Percentiles rank a stretch among this genome's conserved stretches.
Evolutionary conservation across 2,113 vertebrate genomes (phyloP).

Genomic region (Ceratotherium simum): DNA sequence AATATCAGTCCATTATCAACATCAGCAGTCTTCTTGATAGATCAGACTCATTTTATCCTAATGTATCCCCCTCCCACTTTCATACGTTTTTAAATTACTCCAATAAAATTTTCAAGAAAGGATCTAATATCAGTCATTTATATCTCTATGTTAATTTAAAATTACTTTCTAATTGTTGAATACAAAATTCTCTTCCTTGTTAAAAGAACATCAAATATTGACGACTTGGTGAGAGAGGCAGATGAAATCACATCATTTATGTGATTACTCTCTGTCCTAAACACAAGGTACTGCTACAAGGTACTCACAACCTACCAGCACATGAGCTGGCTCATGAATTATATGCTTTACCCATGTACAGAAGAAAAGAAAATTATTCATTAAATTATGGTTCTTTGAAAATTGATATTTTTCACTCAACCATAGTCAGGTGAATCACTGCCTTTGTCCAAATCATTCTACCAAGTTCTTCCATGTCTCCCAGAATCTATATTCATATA

Average conservation of each 20-base stretch:
- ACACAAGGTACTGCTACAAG: not conserved
- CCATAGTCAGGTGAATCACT: not conserved
- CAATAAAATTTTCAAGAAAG: not conserved
- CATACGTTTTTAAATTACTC: not conserved
- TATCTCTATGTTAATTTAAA: not conserved
- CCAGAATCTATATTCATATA: not conserved
- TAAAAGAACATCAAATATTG: not conserved
- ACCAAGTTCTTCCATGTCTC: not conserved
- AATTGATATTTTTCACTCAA: not conserved
- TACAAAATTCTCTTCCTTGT: not conserved
- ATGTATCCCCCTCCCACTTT: not conserved
- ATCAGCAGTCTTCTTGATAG: not conserved
- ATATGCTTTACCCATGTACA: not conserved
- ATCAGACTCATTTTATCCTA: slow-evolving; percentile 31
- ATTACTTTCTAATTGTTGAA: not conserved
- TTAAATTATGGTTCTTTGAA: not conserved
- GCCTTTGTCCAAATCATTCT: not conserved
- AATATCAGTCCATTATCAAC: not conserved
- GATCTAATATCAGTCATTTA: not conserved
- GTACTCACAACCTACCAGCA: not conserved
- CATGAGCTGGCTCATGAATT: not conserved
- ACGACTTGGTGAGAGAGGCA: not conserved
- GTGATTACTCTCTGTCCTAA: not conserved
- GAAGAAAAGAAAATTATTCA: not conserved
- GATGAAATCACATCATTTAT: not conserved